Conservation (phyloP, 2,888 invertebrate genomes). For the Cacoxenus indagator region DNA sequence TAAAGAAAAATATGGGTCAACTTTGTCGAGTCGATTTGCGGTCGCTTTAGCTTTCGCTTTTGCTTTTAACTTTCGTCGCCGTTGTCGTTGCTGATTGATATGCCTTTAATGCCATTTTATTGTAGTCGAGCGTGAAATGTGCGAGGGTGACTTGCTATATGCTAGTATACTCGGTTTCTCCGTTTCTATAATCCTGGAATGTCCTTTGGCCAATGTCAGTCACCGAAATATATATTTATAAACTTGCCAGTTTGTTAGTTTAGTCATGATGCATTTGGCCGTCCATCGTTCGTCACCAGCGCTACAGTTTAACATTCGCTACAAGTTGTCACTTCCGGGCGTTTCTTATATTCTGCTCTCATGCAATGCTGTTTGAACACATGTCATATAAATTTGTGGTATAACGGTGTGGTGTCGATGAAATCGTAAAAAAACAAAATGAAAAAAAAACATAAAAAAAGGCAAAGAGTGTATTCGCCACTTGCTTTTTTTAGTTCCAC, state of each 20-base stretch:
- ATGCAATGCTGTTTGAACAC: not conserved
- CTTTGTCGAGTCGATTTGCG: not conserved
- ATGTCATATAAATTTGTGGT: too few relatives aligned
- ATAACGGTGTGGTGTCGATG: too few relatives aligned
- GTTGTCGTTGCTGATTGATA: constrained; percentile 46
- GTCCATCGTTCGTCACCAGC: too few relatives aligned
- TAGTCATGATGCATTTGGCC: not conserved
- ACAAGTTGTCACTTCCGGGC: not conserved
- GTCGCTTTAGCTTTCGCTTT: constrained; percentile 26
- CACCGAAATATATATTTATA: not conserved
- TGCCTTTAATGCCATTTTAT: constrained; percentile 61
- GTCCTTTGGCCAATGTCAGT: not conserved
- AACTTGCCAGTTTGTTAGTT: not conserved
- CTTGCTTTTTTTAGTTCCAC: too few relatives aligned
- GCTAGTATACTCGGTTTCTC: not conserved
- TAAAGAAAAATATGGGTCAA: constrained; percentile 12
- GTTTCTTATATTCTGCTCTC: not conserved
- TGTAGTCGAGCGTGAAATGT: constrained; percentile 55
- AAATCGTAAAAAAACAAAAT: too few relatives aligned
- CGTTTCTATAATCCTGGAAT: not conserved
- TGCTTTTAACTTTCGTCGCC: not conserved
- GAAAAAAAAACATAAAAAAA: too few relatives aligned
- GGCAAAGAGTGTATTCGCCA: too few relatives aligned
- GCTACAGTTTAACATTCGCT: not conserved
- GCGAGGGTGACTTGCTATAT: not conserved